Conservation (phyloP, 2,888 invertebrate species). For the Papilio gigon region DNA sequence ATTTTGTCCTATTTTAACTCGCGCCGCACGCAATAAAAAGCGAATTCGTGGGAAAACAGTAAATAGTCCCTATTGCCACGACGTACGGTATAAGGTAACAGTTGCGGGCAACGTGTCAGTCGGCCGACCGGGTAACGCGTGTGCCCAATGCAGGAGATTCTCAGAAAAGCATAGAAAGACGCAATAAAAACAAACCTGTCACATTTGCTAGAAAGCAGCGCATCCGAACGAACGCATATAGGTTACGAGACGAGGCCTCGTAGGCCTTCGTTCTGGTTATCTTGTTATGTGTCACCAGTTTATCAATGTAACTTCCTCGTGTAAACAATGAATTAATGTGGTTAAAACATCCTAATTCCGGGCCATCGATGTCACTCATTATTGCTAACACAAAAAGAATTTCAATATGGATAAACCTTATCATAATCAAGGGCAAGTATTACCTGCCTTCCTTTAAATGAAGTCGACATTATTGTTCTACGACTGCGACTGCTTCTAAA, state of each 20-base stretch:
- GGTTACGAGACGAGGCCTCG: slow-evolving; percentile 34
- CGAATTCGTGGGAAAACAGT: neutral
- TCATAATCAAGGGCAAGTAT: neutral
- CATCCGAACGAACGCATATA: slow-evolving; percentile 20
- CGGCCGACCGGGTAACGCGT: slow-evolving; percentile 76
- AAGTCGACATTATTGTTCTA: neutral
- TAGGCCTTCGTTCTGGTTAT: neutral
- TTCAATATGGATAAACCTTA: neutral
- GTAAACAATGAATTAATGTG: slow-evolving; percentile 6
- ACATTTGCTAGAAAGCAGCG: slow-evolving; percentile 43
- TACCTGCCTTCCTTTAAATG: neutral
- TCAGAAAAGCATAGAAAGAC: slow-evolving; percentile 54
- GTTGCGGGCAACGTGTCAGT: slow-evolving; percentile 63
- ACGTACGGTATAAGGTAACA: slow-evolving; percentile 6
- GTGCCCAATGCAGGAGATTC: slow-evolving; percentile 64
- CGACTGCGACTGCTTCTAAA: neutral
- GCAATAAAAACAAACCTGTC: slow-evolving; percentile 43
- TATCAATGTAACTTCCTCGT: slow-evolving; percentile 36
- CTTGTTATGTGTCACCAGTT: slow-evolving; percentile 21
- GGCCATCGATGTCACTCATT: neutral
- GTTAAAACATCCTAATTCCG: neutral
- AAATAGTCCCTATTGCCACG: neutral
- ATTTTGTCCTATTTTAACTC: slow-evolving; percentile 1
- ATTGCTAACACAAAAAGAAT: slow-evolving; percentile 1
- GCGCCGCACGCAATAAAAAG: neutral